Percentiles rank a stretch among this genome's conserved stretches.
Conservation (phyloP, 2,113 vertebrate species). For the Cyprinus carpio region DNA sequence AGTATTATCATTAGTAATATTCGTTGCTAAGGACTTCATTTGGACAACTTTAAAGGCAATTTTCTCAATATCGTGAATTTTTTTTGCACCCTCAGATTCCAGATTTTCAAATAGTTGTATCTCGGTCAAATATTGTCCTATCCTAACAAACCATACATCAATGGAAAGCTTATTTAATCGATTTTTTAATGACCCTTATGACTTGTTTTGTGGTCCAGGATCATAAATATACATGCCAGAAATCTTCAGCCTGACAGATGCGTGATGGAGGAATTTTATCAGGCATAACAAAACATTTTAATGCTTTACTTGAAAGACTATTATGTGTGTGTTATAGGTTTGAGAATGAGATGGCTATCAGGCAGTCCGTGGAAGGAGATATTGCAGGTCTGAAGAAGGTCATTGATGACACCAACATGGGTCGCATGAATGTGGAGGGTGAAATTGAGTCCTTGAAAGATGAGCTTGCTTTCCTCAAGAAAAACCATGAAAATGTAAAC, state of each 20-base stretch:
- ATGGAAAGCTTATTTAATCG: no score
- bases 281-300: background rate
- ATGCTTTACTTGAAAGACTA: background rate
- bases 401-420: constrained; percentile 90
- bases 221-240: background rate
- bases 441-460: constrained; percentile 91
- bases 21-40: no score
- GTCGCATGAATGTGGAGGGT: constrained; percentile 86
- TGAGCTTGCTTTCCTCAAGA: constrained; percentile 88
- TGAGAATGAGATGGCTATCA: constrained; percentile 88
- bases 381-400: constrained; percentile 87
- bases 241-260: background rate
- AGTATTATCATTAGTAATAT: no score
- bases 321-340: constrained; percentile 71
- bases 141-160: no score
- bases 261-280: background rate
- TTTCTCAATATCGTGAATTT: no score
- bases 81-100: no score
- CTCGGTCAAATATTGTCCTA: no score
- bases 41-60: no score
- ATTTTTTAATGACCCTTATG: no score
- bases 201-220: no score
- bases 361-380: constrained; percentile 89
- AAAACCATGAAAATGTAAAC: constrained; percentile 87
- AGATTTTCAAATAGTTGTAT: no score